Conservation (phyloP, 1,140 invertebrate genomes). For the Nasonia longicornis region DNA sequence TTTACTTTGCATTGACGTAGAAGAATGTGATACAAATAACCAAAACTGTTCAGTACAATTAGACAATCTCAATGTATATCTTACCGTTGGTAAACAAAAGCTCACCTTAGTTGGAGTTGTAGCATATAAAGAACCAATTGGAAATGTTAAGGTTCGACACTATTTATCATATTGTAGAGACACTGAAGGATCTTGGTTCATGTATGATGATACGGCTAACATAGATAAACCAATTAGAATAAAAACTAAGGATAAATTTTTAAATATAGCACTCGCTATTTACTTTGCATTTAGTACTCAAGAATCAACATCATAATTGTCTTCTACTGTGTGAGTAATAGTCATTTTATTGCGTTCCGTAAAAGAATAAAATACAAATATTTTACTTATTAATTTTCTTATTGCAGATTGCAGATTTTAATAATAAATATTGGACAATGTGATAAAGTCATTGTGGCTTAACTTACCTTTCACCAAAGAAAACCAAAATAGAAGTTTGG, state of each 20-base stretch:
- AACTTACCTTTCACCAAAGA: constrained; percentile 74
- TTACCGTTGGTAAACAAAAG: background rate
- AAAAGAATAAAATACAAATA: too few relatives aligned
- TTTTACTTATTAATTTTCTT: too few relatives aligned
- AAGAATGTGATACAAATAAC: background rate
- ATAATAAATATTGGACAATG: too few relatives aligned
- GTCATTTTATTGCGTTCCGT: too few relatives aligned
- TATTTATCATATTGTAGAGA: constrained; percentile 5
- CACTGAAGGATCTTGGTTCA: constrained; percentile 5
- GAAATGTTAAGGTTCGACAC: background rate
- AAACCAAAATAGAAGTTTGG: constrained; percentile 71
- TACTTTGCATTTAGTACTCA: background rate
- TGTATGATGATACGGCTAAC: background rate
- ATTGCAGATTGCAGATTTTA: too few relatives aligned
- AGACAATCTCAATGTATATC: background rate
- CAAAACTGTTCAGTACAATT: background rate
- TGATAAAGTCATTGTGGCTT: too few relatives aligned
- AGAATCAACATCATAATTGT: background rate
- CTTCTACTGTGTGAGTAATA: too few relatives aligned
- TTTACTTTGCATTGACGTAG: background rate
- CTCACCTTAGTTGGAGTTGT: background rate
- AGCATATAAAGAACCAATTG: background rate
- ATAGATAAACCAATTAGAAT: background rate
- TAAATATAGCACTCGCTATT: background rate
- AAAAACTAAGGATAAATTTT: background rate